Evolutionary conservation across 2,113 vertebrate species (phyloP), one percentile per base, ranked within the genome.

Genomic region (Syngnathus typhle): DNA sequence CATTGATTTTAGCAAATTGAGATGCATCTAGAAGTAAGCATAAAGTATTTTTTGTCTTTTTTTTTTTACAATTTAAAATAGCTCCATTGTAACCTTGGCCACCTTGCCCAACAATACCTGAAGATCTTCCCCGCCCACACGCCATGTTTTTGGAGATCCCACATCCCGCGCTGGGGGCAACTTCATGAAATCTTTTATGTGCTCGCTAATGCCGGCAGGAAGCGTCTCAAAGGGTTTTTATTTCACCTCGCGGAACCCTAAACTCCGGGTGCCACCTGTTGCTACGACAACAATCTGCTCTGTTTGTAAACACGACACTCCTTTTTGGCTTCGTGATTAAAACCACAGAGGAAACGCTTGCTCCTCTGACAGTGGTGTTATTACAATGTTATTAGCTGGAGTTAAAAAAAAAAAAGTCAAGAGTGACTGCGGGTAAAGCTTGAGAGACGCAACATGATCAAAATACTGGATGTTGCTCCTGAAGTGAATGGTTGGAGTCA

Each of bases 131-230:
- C 12, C 27, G 27, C 27, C 27, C 27, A 36, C 21, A 55, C 23
- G 10, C 54, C 4, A 23, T 55, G 23, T 11, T 36, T 56, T 32
- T 7, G 27, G n/a, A 56, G 52, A 23, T 54, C 9, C 0, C 16
- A 19, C 23, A 21, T 54, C 23, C 11, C 85, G 88, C 87, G 89
- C 89, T 88, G 92, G 83, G 87, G 49, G 62, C 86, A 88, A 92
- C 92, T 90, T 93, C 89, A 93, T 88, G 87, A 90, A 75, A 95
- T 92, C 90, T 90, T 86, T 93, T 90, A 91, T 91, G 66, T 78
- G 11, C 21, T 46, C 6, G 5, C 11, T 60, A 54, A 61, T 47
- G 51, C 64, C 54, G 0, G 44, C 86, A 85, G 84, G 86, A 87
- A 85, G 70, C 81, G 65, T 69, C 68, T 54, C 60, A 38, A 67